Percentiles rank a stretch among this genome's conserved stretches.
These are phyloP conservation scores for Parazoanthus darwini DNA, from an alignment of 92 coral and sea anemone species.

Conservation along the genomic window DNA sequence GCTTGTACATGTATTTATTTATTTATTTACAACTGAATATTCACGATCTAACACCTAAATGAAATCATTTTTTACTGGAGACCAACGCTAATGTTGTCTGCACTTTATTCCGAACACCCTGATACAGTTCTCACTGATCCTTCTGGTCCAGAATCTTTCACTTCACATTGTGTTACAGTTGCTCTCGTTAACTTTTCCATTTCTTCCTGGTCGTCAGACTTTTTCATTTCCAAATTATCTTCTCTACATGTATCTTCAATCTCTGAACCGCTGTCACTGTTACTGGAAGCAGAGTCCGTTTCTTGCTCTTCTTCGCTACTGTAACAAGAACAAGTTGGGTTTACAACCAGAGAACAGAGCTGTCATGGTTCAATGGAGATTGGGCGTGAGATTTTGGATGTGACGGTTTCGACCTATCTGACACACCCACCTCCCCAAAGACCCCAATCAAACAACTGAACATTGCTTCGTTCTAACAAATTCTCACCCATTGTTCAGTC, in stretches of 20 bases:
- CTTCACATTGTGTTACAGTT: background rate
- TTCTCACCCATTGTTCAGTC: no score
- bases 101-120: background rate
- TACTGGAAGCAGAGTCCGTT: background rate
- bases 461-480: no score
- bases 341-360: background rate
- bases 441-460: no score
- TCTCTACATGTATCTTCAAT: constrained; percentile 1
- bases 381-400: no score
- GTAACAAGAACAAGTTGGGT: background rate
- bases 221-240: background rate
- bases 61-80: background rate
- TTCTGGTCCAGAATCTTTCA: background rate
- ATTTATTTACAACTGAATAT: no score
- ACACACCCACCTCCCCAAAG: no score
- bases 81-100: background rate
- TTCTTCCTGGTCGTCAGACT: background rate
- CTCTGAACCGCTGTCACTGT: constrained; percentile 4
- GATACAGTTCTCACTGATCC: background rate
- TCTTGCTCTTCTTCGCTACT: constrained; percentile 18
- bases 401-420: no score
- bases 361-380: no score
- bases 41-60: background rate
- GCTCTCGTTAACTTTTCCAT: background rate
- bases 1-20: no score